Evolutionary conservation across 2,797 vertebrate species (phyloP).

Genomic region (Prionace glauca): DNA sequence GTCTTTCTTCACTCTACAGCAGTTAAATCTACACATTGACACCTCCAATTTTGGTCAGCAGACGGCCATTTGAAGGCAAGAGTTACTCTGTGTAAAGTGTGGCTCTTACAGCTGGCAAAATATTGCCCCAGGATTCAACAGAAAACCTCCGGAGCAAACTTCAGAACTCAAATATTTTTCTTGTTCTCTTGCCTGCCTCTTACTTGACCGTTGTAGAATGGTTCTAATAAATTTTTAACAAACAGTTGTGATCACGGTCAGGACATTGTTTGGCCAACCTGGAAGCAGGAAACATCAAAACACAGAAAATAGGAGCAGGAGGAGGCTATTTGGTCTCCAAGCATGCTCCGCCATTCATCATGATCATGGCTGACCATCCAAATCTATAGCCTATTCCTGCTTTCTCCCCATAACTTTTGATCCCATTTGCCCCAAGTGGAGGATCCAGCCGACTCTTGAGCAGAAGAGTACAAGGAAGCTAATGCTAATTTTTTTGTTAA

Average conservation of each 20-base stretch:
- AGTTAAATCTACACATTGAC: not conserved
- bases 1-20: not conserved
- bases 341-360: no score
- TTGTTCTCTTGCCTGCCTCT: not conserved
- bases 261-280: not conserved
- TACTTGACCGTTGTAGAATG: not conserved
- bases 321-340: no score
- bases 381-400: no score
- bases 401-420: no score
- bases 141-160: not conserved
- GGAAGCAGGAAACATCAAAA: not conserved
- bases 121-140: not conserved
- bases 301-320: no score
- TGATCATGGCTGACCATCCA: no score
- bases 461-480: no score
- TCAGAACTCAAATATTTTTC: not conserved
- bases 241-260: not conserved
- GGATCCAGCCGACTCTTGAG: no score
- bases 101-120: not conserved
- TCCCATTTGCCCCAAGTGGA: no score
- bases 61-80: not conserved
- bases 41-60: not conserved
- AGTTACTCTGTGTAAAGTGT: not conserved
- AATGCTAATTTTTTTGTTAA: not conserved
- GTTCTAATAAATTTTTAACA: not conserved